Evolutionary conservation across 2,888 invertebrate genomes (phyloP).

Genomic region (Margaritifera margaritifera): DNA sequence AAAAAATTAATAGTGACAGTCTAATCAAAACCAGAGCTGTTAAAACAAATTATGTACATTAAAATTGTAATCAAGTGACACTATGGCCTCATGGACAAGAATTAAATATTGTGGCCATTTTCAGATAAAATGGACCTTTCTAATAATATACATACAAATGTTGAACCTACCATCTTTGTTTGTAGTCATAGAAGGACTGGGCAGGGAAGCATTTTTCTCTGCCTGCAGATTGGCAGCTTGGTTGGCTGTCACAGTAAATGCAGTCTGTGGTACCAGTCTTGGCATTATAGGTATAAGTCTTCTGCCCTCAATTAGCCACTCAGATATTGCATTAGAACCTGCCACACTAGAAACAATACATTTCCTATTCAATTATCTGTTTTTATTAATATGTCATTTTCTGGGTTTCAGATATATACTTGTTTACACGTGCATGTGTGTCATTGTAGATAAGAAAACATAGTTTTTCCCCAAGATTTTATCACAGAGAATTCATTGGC

Average conservation of each 20-base stretch:
- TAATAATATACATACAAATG: not conserved
- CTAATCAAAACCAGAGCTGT: too few relatives aligned
- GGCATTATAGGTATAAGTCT: slow-evolving; percentile 88
- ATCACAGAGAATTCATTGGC: too few relatives aligned
- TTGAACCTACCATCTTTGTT: slow-evolving; percentile 57
- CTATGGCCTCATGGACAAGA: too few relatives aligned
- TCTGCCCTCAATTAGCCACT: slow-evolving; percentile 92
- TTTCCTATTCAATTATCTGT: not conserved
- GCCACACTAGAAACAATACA: slow-evolving; percentile 71
- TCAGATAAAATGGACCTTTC: not conserved
- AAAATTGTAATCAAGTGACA: too few relatives aligned
- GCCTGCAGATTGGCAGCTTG: slow-evolving; percentile 81
- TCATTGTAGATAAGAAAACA: not conserved
- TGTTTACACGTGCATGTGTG: not conserved
- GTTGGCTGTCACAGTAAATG: slow-evolving; percentile 87
- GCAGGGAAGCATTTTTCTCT: slow-evolving; percentile 77
- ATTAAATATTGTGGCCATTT: slow-evolving; percentile 3
- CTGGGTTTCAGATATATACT: not conserved
- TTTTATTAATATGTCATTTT: not conserved
- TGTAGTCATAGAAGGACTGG: slow-evolving; percentile 64
- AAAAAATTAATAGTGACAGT: too few relatives aligned
- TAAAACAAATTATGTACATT: too few relatives aligned
- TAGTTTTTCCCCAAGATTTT: too few relatives aligned
- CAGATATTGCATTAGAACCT: slow-evolving; percentile 76
- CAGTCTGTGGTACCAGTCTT: slow-evolving; percentile 87